Conservation (phyloP, 2,888 invertebrate species). For the Orchesella flavescens region DNA sequence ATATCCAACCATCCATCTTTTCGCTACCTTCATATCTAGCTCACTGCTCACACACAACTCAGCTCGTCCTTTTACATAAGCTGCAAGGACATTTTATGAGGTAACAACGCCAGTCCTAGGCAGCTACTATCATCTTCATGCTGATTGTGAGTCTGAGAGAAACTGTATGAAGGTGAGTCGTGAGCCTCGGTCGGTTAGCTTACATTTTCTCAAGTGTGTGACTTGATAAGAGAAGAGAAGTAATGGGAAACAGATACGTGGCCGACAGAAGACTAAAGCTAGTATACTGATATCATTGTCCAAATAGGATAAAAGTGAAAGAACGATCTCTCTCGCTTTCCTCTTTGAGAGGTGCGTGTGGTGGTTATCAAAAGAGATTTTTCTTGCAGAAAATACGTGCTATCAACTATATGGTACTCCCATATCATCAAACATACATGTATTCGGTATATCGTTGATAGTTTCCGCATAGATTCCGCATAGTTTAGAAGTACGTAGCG, state of each 20-base stretch:
- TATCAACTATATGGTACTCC: background rate
- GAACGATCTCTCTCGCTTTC: too few species aligned
- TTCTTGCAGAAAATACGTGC: background rate
- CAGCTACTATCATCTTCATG: too few species aligned
- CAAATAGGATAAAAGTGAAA: background rate
- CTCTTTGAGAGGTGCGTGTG: background rate
- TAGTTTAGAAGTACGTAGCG: too few species aligned
- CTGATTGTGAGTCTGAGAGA: too few species aligned
- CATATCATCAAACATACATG: too few species aligned
- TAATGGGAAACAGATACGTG: background rate
- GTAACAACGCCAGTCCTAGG: background rate
- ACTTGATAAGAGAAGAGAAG: background rate
- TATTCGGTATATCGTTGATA: too few species aligned
- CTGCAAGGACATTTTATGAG: background rate
- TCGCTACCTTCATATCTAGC: background rate
- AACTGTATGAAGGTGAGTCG: background rate
- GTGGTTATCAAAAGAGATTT: background rate
- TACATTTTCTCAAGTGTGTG: background rate
- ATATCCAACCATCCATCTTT: constrained; percentile 4
- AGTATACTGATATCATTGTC: background rate
- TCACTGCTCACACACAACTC: background rate
- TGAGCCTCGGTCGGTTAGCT: too few species aligned
- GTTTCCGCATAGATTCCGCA: too few species aligned
- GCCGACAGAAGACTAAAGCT: background rate
- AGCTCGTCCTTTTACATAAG: background rate